Evolutionary conservation across 2,888 invertebrate genomes (phyloP).

Genomic region (Caprella mutica): DNA sequence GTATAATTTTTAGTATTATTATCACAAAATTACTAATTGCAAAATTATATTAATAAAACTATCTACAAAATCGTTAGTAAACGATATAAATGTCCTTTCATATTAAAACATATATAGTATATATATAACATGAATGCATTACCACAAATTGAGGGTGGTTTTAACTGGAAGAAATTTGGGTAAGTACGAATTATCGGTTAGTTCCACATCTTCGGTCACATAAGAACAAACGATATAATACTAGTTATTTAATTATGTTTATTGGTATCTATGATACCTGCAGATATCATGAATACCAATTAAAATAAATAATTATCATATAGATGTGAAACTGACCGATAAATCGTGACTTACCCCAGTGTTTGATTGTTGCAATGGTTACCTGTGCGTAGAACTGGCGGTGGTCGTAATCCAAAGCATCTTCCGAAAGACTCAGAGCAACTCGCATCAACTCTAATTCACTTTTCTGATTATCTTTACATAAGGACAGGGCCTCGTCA

Average conservation of each 20-base stretch:
- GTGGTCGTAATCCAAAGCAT: constrained; percentile 66
- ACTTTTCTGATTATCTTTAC: constrained; percentile 38
- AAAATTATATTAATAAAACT: background rate
- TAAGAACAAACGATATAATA: too few species aligned
- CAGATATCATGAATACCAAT: too few species aligned
- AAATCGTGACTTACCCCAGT: background rate
- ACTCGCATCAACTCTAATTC: constrained; percentile 52
- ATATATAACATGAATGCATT: too few species aligned
- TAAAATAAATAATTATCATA: background rate
- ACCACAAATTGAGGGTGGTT: too few species aligned
- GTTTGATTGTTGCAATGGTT: background rate
- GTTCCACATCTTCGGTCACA: too few species aligned
- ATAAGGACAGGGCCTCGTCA: constrained; percentile 42
- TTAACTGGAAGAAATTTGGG: background rate
- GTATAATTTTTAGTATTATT: too few species aligned
- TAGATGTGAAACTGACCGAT: too few species aligned
- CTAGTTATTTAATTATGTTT: background rate
- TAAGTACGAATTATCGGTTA: too few species aligned
- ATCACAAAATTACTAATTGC: too few species aligned
- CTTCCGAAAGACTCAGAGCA: constrained; percentile 58
- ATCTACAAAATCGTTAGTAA: too few species aligned
- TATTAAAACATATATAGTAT: too few species aligned
- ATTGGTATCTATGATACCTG: background rate
- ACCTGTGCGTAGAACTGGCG: constrained; percentile 62
- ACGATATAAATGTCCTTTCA: too few species aligned